Percentiles rank a stretch among this genome's conserved stretches.
These are phyloP conservation scores for Poeciliopsis occidentalis DNA, from an alignment of 2,113 vertebrate genomes.

Conservation along the genomic window DNA sequence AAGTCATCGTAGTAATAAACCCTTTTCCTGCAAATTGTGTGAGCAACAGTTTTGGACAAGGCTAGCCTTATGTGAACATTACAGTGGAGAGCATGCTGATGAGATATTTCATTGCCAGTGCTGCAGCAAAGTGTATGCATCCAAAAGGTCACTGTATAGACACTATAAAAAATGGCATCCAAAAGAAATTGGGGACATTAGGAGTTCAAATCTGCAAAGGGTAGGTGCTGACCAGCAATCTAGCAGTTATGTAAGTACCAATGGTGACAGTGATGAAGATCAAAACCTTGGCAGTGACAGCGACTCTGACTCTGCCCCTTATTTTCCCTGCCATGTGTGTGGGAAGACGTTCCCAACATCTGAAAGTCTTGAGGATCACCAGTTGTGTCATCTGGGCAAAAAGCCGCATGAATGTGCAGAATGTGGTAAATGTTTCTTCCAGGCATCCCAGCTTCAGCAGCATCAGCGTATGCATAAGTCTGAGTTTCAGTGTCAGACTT, in stretches of 20 bases:
- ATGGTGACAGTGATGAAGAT: conserved; percentile 46
- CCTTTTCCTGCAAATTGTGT: conserved; percentile 72
- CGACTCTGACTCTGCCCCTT: conserved; percentile 80
- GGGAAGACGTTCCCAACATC: conserved; percentile 82
- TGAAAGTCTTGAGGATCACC: conserved; percentile 82
- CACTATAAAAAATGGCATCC: conserved; percentile 71
- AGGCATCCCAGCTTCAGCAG: conserved; percentile 79
- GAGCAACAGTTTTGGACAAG: conserved; percentile 65
- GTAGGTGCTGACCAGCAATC: conserved; percentile 24
- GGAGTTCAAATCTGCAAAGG: conserved; percentile 14
- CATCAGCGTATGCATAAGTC: conserved; percentile 82
- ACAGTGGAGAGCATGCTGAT: conserved; percentile 54
- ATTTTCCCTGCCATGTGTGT: conserved; percentile 84
- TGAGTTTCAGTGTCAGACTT: conserved; percentile 82
- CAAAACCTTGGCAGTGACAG: conserved; percentile 49
- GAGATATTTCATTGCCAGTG: conserved; percentile 62
- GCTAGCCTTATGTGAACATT: conserved; percentile 65
- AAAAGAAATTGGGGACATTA: conserved; percentile 26
- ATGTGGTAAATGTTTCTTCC: conserved; percentile 82
- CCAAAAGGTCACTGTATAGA: conserved; percentile 67
- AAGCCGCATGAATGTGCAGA: conserved; percentile 82
- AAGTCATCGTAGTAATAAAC: conserved; percentile 69
- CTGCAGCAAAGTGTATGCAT: conserved; percentile 71
- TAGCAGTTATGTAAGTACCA: conserved; percentile 41
- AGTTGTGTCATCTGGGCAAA: conserved; percentile 82